A percentile compares a stretch with the other conserved stretches of the same genome.
phyloP scores from a whole-genome alignment of 1,140 invertebrate genomes.

The Chymomyza costata region DNA sequence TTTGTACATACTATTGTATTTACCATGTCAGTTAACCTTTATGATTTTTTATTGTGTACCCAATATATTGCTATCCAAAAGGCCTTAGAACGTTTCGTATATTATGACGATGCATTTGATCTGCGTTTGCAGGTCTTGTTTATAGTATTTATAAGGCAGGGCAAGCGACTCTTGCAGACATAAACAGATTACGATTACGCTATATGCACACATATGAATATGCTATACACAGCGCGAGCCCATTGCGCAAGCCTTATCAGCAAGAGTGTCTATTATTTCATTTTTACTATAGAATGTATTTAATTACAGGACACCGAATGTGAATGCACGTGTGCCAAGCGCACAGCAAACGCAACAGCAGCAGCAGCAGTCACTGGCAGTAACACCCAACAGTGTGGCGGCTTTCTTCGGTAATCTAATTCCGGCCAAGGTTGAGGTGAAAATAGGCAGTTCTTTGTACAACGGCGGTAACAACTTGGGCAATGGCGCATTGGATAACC shows the following conservation, averaged over 20 bases:
- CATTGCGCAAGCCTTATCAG: conserved; percentile 8
- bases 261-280: neutral
- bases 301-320: conserved; percentile 45
- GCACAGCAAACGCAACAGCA: conserved; percentile 34
- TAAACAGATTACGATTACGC: conserved; percentile 2
- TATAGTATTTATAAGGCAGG: no score
- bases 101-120: no score
- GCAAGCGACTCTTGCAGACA: no score
- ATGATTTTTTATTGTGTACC: no score
- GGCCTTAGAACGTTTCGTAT: no score
- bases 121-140: no score
- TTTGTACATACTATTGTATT: conserved; percentile 9
- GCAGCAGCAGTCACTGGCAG: conserved; percentile 33
- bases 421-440: conserved; percentile 70
- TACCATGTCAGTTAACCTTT: no score
- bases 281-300: neutral
- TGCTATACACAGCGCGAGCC: conserved; percentile 1
- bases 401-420: conserved; percentile 73
- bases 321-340: conserved; percentile 41
- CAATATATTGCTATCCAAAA: no score
- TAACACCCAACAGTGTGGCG: conserved; percentile 58
- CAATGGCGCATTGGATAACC: conserved; percentile 32
- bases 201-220: neutral
- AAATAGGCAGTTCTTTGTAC: conserved; percentile 42
- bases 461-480: conserved; percentile 11